Conservation (phyloP, 2,113 vertebrate genomes). For the Aviceda subcristata region DNA sequence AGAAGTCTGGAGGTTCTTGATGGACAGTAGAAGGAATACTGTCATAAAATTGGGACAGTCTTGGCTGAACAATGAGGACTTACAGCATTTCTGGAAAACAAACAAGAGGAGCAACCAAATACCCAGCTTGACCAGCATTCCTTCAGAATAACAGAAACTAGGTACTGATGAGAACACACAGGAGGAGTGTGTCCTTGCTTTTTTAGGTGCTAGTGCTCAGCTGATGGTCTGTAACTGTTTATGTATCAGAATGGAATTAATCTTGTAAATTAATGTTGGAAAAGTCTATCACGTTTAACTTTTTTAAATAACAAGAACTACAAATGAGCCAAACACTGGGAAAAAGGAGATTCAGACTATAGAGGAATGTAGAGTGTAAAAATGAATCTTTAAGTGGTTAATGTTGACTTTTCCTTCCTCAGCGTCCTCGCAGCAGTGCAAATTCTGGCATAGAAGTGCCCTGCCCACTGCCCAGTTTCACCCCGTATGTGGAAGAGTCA, state of each 20-base stretch:
- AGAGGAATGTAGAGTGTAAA: background rate
- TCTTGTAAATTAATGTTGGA: background rate
- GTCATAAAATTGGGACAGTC: fast-evolving
- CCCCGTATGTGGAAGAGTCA: conserved; percentile 89
- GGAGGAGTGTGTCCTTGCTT: background rate
- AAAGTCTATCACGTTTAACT: background rate
- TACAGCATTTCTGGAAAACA: background rate
- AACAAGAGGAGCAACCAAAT: background rate
- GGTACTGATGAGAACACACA: fast-evolving
- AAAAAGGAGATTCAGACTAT: background rate
- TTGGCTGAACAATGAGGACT: background rate
- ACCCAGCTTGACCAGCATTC: background rate
- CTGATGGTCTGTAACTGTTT: background rate
- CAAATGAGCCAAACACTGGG: background rate
- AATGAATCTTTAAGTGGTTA: background rate
- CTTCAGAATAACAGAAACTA: background rate
- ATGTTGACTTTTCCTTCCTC: conserved; percentile 34
- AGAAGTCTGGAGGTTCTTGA: background rate
- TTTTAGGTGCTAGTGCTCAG: background rate
- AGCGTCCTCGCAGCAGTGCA: conserved; percentile 61
- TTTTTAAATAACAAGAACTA: background rate
- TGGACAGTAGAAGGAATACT: background rate
- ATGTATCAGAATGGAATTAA: background rate
- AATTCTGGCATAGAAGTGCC: conserved; percentile 14
- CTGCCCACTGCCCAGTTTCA: conserved; percentile 75